phyloP scores from a whole-genome alignment of 1,140 invertebrate species.

The Phthorimaea operculella region DNA sequence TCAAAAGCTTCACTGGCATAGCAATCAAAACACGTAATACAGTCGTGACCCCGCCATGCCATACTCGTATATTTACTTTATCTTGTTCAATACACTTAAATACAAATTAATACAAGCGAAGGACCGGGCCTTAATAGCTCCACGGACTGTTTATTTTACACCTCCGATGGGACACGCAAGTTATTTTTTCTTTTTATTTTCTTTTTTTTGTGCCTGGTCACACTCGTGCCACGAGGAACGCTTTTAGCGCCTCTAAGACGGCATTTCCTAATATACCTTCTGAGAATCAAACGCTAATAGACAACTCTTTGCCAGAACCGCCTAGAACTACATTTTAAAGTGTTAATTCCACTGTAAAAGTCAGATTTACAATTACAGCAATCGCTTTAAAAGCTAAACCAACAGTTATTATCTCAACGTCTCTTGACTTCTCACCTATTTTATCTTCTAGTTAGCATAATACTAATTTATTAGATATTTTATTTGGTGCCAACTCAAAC shows the following conservation, averaged over 20 bases:
- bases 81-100: slow-evolving; percentile 67
- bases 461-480: neutral
- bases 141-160: slow-evolving; percentile 63
- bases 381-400: neutral
- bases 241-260: slow-evolving; percentile 46
- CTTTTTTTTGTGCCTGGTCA: slow-evolving; percentile 25
- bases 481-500: neutral
- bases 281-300: slow-evolving; percentile 35
- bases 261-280: slow-evolving; percentile 24
- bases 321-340: neutral
- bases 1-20: slow-evolving; percentile 8
- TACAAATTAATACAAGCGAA: slow-evolving; percentile 66
- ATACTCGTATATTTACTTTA: slow-evolving; percentile 63
- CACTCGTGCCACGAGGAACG: slow-evolving; percentile 15
- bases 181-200: slow-evolving; percentile 50
- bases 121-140: slow-evolving; percentile 58
- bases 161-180: slow-evolving; percentile 54
- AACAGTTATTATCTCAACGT: neutral
- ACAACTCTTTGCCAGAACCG: neutral
- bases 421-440: neutral
- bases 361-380: neutral
- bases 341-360: neutral
- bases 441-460: neutral
- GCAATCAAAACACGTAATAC: slow-evolving; percentile 39
- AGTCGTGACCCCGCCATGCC: slow-evolving; percentile 30